Evolutionary conservation across 2,888 invertebrate genomes (phyloP).

Genomic region (Nomada ruficornis): DNA sequence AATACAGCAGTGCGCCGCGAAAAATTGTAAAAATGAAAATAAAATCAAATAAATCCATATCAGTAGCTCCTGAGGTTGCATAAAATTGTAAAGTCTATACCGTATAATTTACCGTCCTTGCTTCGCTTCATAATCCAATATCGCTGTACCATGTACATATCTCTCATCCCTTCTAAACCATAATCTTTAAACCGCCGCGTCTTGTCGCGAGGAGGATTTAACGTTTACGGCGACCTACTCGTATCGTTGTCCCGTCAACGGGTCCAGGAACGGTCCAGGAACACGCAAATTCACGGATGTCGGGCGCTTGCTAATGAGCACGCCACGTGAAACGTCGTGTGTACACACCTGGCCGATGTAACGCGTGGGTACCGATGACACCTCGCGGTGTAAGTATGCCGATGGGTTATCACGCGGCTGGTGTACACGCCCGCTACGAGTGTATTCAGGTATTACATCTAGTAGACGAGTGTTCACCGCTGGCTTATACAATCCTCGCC

Average conservation of each 20-base stretch:
- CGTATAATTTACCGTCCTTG: too few relatives aligned
- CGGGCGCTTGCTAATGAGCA: conserved; percentile 59
- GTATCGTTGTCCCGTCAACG: conserved; percentile 12
- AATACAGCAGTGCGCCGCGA: too few relatives aligned
- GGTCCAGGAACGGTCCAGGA: conserved; percentile 20
- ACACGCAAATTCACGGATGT: conserved; percentile 34
- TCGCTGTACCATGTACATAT: neutral
- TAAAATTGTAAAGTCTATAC: too few relatives aligned
- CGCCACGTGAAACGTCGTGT: conserved; percentile 50
- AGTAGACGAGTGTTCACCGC: conserved; percentile 75
- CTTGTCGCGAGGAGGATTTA: neutral
- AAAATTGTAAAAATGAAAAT: too few relatives aligned
- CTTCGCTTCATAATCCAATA: too few relatives aligned
- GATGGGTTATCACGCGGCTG: conserved; percentile 64
- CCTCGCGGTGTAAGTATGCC: conserved; percentile 66
- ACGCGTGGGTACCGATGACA: conserved; percentile 66
- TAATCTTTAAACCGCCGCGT: conserved; percentile 22
- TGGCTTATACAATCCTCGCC: conserved; percentile 70
- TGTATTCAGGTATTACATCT: conserved; percentile 81
- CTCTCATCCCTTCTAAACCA: conserved; percentile 1
- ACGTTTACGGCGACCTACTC: conserved; percentile 33
- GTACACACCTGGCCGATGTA: conserved; percentile 57
- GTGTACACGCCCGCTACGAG: conserved; percentile 76
- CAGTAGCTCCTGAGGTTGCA: too few relatives aligned
- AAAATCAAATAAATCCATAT: too few relatives aligned